Evolutionary conservation across 2,797 vertebrate species (phyloP).

Genomic region (Diplodus sargus): DNA sequence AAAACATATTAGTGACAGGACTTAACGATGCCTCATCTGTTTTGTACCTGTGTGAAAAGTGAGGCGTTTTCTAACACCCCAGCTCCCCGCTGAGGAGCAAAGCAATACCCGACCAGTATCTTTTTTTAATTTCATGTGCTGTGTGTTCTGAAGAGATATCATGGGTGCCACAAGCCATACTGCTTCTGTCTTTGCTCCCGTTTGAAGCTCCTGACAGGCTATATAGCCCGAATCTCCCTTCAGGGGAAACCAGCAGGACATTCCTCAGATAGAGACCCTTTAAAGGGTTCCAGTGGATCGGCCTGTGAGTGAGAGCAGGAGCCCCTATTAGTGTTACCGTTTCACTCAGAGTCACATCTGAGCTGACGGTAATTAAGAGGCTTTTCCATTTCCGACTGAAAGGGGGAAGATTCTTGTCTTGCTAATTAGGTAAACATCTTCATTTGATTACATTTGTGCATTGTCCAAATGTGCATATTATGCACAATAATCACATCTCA

Average conservation of each 20-base stretch:
- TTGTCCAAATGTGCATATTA: neutral
- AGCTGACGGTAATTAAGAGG: constrained; percentile 56
- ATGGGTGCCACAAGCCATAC: constrained; percentile 58
- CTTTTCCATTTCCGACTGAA: constrained; percentile 23
- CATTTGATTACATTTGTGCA: constrained; percentile 18
- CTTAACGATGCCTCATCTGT: constrained; percentile 62
- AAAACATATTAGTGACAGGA: constrained; percentile 67
- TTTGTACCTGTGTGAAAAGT: constrained; percentile 65
- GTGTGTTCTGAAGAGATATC: constrained; percentile 76
- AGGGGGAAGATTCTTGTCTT: constrained; percentile 22
- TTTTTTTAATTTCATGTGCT: constrained; percentile 57
- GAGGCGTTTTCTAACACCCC: constrained; percentile 62
- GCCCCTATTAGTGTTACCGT: constrained; percentile 58
- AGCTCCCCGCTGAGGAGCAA: constrained; percentile 51
- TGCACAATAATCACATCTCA: no score
- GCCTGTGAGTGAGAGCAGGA: constrained; percentile 49
- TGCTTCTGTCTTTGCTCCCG: constrained; percentile 68
- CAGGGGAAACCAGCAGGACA: constrained; percentile 73
- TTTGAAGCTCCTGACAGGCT: constrained; percentile 77
- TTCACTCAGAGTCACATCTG: constrained; percentile 57
- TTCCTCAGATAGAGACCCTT: constrained; percentile 70
- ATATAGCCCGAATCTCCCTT: constrained; percentile 71
- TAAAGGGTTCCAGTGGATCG: constrained; percentile 61
- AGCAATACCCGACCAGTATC: constrained; percentile 33
- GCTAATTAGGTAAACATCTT: constrained; percentile 36